phyloP scores from a whole-genome alignment of 1,140 invertebrate species.

The Uloborus diversus region DNA sequence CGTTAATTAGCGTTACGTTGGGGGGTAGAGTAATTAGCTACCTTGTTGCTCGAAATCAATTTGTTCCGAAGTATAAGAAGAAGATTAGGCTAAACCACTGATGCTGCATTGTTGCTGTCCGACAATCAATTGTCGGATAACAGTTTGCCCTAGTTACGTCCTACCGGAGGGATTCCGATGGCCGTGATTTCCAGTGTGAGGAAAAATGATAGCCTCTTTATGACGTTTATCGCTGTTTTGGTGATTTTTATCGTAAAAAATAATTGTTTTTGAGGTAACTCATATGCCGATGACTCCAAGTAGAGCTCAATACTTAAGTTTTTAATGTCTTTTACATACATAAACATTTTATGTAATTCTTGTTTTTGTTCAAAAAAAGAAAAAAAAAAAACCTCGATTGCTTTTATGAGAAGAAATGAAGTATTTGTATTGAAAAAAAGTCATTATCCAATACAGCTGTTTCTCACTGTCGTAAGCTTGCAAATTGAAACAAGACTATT shows the following conservation, averaged over 20 bases:
- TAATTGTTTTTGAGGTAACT: too few species aligned
- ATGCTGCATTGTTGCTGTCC: conserved; percentile 41
- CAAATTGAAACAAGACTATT: too few species aligned
- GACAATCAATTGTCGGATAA: conserved; percentile 52
- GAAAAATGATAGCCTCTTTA: neutral
- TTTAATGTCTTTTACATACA: too few species aligned
- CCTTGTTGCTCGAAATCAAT: conserved; percentile 51
- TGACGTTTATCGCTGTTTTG: neutral
- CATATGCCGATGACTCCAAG: too few species aligned
- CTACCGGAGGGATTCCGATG: neutral
- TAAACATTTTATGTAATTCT: too few species aligned
- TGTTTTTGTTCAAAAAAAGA: too few species aligned
- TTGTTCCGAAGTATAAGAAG: conserved; percentile 40
- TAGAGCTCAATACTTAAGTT: too few species aligned
- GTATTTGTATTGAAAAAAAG: too few species aligned
- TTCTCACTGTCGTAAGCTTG: too few species aligned
- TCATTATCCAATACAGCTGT: too few species aligned
- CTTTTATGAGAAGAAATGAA: too few species aligned
- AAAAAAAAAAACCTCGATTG: too few species aligned
- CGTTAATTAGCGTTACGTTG: conserved; percentile 34
- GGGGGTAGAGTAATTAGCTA: conserved; percentile 28
- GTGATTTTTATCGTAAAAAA: neutral
- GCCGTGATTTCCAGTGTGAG: neutral
- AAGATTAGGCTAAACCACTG: conserved; percentile 39
- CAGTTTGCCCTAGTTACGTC: conserved; percentile 49